A percentile compares a stretch with the other conserved stretches of the same genome.
These are phyloP conservation scores for Tenthredo mesomela DNA, from an alignment of 2,888 invertebrate genomes.

Conservation along the genomic window DNA sequence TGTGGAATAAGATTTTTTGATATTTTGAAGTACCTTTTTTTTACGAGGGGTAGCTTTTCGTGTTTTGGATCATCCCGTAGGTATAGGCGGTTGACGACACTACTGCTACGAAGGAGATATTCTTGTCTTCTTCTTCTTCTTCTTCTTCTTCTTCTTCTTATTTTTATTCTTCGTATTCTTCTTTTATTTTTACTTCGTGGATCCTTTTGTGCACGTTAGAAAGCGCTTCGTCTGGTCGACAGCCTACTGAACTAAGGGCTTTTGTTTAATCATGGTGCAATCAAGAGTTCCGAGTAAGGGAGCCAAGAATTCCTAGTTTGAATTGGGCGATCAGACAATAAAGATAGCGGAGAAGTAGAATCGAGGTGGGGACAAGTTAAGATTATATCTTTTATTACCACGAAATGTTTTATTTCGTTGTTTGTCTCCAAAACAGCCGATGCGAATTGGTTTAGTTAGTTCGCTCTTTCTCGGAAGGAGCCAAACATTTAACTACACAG, in stretches of 20 bases:
- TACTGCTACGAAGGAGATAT: conserved; percentile 8
- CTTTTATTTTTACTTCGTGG: background rate
- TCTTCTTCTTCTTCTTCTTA: background rate
- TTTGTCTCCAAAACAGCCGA: conserved; percentile 56
- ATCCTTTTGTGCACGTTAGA: conserved; percentile 12
- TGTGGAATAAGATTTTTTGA: background rate
- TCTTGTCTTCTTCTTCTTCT: background rate
- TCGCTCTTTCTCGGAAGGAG: background rate
- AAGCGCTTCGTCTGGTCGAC: background rate
- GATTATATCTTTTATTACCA: conserved; percentile 57
- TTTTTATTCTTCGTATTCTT: background rate
- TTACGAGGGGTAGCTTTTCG: background rate
- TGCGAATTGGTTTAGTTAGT: conserved; percentile 51
- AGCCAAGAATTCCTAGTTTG: conserved; percentile 28
- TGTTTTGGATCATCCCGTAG: conserved; percentile 9
- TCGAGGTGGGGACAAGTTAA: conserved; percentile 54
- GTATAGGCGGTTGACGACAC: background rate
- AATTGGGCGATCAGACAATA: conserved; percentile 47
- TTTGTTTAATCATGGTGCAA: conserved; percentile 46
- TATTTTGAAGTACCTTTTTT: background rate
- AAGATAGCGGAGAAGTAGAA: conserved; percentile 33
- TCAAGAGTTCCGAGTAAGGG: conserved; percentile 39
- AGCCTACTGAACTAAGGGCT: background rate
- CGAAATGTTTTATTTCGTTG: conserved; percentile 60
- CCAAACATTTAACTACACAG: background rate